Evolutionary conservation across 2,888 invertebrate species (phyloP), one percentile per base, ranked within the genome.

Genomic region (Ophonus ardosiacus): DNA sequence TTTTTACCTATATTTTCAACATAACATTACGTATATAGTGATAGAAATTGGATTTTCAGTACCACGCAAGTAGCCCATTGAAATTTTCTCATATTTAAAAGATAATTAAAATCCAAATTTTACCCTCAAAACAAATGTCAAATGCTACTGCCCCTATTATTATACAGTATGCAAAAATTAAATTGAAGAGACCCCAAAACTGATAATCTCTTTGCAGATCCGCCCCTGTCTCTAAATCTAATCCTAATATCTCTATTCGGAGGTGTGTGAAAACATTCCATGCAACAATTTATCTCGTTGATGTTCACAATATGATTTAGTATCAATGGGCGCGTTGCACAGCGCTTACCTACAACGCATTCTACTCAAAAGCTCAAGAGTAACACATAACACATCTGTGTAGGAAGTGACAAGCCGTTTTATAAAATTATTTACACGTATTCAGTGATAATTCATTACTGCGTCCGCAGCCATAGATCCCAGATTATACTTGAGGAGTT

Each of bases 351-450:
- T 51, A 13, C 43, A 51, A n/a, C 38, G 7, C 31, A 31, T 31
- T 31, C n/a, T 24, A 24, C 38, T 57, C 57, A 18, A 78, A 76
- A 78, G 78, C 56, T 78, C 31, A 57, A 15, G 78, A 57, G 24
- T 56, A 78, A 59, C 78, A 78, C 38, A 78, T 56, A 78, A 59
- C 78, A 78, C 38, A 78, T 21, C 78, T 65, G 81, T 63, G 71
- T 74, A 74, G 71, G 71, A 74, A 74, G 71, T 74, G 71, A 74
- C 81, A 81, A 81, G 81, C 65, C 43, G 65, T 81, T 81, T 81
- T 63, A 81, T 81, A 81, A 81, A 81, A 81, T 65, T 81, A 81
- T 81, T 81, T 81, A 81, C 81, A 81, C 81, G 40, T 63, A 74
- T 74, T 81, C 56, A 81, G 43, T 63, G 81, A 81, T 81, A 81